Percentiles rank a stretch among this genome's conserved stretches.
Evolutionary conservation across 2,888 invertebrate genomes (phyloP).

Genomic region (Aleiodes alternator): DNA sequence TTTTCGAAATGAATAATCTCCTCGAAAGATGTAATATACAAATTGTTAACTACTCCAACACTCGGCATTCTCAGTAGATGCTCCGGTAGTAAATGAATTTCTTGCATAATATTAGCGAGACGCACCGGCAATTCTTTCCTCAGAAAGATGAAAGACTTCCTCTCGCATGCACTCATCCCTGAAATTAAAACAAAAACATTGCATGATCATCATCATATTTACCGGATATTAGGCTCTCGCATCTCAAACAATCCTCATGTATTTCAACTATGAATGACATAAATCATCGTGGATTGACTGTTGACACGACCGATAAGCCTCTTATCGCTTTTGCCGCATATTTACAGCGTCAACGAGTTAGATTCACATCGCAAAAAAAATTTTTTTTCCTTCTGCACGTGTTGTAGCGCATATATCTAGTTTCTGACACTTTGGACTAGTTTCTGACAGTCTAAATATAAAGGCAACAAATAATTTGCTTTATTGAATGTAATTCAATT

Average conservation of each 20-base stretch:
- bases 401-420: no score
- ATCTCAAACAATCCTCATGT: background rate
- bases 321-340: background rate
- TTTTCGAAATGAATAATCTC: conserved; percentile 97
- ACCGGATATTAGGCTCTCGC: no score
- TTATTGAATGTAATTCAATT: no score
- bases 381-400: background rate
- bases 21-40: conserved; percentile 96
- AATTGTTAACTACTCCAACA: conserved; percentile 93
- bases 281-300: background rate
- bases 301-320: background rate
- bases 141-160: conserved; percentile 94
- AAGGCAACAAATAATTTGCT: no score
- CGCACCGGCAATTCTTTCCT: conserved; percentile 98
- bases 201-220: no score
- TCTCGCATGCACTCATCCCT: conserved; percentile 94
- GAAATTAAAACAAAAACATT: conserved; percentile 71
- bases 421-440: no score
- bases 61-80: conserved; percentile 95
- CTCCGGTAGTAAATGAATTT: conserved; percentile 96
- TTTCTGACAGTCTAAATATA: no score
- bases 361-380: background rate
- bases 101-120: conserved; percentile 99
- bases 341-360: background rate
- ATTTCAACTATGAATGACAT: background rate